A percentile compares a stretch with the other conserved stretches of the same genome.
These are phyloP conservation scores for Aphelocoma californica DNA, from an alignment of 2,797 vertebrate genomes.

Conservation along the genomic window DNA sequence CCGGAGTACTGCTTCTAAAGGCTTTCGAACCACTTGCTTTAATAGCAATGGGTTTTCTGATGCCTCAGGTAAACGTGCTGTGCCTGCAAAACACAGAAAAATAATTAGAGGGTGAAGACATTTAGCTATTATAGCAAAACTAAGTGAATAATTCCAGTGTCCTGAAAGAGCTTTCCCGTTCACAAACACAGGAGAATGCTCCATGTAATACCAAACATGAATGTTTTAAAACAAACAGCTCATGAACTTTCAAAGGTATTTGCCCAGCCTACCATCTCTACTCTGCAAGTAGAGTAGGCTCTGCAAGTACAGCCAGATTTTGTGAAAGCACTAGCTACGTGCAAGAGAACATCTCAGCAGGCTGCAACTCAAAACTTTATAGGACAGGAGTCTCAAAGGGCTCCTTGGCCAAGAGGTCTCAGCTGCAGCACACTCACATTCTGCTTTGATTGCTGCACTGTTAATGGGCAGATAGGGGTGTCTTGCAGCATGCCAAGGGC, in stretches of 20 bases:
- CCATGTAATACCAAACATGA: not conserved
- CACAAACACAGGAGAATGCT: not conserved
- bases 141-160: not conserved
- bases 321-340: not conserved
- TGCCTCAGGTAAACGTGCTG: constrained; percentile 88
- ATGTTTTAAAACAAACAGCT: not conserved
- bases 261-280: not conserved
- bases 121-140: not conserved
- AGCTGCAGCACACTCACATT: constrained; percentile 81
- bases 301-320: not conserved
- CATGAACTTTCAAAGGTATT: not conserved
- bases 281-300: not conserved
- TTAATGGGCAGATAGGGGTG: constrained; percentile 95
- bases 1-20: constrained; percentile 92
- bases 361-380: not conserved
- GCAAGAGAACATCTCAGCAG: not conserved
- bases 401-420: not conserved
- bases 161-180: not conserved
- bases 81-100: constrained; percentile 78
- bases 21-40: constrained; percentile 92
- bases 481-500: constrained; percentile 85
- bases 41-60: constrained; percentile 85
- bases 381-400: not conserved
- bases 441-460: constrained; percentile 93
- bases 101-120: constrained; percentile 7